phyloP scores from a whole-genome alignment of 35 echinoderm and acorn worm species.

The Stichopus chloronotus region DNA sequence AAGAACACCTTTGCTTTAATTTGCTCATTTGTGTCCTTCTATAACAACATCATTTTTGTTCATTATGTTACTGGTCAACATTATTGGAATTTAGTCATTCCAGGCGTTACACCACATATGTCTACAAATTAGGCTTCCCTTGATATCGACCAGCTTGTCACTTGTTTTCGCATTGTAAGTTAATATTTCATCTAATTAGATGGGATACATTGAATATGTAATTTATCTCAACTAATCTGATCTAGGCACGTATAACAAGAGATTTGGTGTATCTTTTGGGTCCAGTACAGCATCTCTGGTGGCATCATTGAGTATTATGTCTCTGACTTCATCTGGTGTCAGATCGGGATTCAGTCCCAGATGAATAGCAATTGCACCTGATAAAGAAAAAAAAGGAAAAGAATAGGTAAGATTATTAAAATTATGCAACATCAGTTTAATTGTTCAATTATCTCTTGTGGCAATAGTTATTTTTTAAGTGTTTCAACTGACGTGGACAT shows the following conservation, averaged over 20 bases:
- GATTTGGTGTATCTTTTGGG: slow-evolving; percentile 64
- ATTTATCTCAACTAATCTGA: neutral
- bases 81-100: too few relatives aligned
- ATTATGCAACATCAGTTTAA: neutral
- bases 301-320: slow-evolving; percentile 71
- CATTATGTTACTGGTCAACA: too few relatives aligned
- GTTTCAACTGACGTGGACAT: too few relatives aligned
- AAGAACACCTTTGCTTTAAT: too few relatives aligned
- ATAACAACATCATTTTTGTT: too few relatives aligned
- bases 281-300: slow-evolving; percentile 60
- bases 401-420: neutral
- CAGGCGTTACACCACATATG: too few relatives aligned
- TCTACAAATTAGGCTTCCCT: too few relatives aligned
- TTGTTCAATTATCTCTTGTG: neutral
- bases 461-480: neutral
- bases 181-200: too few relatives aligned
- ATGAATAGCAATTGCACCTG: slow-evolving; percentile 78
- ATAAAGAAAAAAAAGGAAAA: slow-evolving; percentile 35
- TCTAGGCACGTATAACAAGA: slow-evolving; percentile 68
- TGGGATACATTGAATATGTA: neutral
- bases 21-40: too few relatives aligned
- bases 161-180: too few relatives aligned
- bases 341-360: slow-evolving; percentile 63
- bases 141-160: too few relatives aligned
- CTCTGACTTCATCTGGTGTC: slow-evolving; percentile 60